These are phyloP conservation scores for Tachina lurida DNA, from an alignment of 2,888 invertebrate species.

Conservation along the genomic window DNA sequence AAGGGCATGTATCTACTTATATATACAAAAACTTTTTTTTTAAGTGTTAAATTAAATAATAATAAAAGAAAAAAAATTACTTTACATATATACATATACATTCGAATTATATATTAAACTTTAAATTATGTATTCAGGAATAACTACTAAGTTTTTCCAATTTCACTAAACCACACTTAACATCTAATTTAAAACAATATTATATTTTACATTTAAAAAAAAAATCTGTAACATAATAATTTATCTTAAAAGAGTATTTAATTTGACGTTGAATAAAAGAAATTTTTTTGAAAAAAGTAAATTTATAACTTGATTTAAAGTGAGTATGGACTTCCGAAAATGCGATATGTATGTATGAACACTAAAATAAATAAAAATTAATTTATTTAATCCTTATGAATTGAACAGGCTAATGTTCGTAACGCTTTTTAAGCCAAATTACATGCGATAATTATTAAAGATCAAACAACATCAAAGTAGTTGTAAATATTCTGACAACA, in stretches of 20 bases:
- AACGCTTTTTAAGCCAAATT: too few relatives aligned
- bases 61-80: too few relatives aligned
- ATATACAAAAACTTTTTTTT: too few relatives aligned
- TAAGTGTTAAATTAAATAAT: too few relatives aligned
- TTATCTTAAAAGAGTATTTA: background rate
- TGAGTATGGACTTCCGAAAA: conserved; percentile 47
- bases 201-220: background rate
- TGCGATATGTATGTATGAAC: conserved; percentile 55
- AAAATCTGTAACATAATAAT: background rate
- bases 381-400: too few relatives aligned
- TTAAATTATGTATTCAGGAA: background rate
- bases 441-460: too few relatives aligned
- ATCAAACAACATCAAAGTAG: too few relatives aligned
- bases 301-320: background rate
- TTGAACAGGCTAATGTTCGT: too few relatives aligned
- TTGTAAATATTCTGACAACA: too few relatives aligned
- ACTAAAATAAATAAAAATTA: background rate
- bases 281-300: background rate
- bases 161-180: background rate
- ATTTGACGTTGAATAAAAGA: background rate
- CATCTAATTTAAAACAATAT: background rate
- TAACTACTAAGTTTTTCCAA: background rate
- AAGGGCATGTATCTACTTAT: too few relatives aligned
- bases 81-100: too few relatives aligned
- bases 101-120: too few relatives aligned